phyloP scores from a whole-genome alignment of 2,797 vertebrate species.

The Pangasius macronema region DNA sequence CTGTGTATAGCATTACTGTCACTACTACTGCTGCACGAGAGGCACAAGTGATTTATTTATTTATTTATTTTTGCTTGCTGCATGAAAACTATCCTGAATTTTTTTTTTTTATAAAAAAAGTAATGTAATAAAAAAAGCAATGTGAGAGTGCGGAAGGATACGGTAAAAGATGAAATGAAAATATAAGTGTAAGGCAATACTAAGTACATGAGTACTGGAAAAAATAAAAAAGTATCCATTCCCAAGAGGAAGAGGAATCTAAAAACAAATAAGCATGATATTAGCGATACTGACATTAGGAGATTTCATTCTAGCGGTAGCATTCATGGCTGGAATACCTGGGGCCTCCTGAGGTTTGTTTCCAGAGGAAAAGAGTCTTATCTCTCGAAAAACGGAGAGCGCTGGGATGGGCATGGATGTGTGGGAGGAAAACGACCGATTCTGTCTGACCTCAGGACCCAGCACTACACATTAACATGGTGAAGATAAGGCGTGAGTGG shows the following conservation, averaged over 20 bases:
- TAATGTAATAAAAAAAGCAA: not conserved
- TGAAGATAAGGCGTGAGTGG: not conserved
- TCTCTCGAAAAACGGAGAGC: not conserved
- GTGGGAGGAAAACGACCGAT: slow-evolving; percentile 14
- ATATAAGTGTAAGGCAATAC: not conserved
- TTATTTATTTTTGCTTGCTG: not conserved
- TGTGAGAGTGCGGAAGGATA: too few relatives aligned
- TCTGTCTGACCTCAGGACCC: not conserved
- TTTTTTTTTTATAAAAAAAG: not conserved
- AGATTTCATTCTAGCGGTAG: not conserved
- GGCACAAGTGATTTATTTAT: not conserved
- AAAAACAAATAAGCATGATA: not conserved
- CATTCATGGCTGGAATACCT: slow-evolving; percentile 1
- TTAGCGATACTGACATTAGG: not conserved
- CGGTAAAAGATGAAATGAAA: not conserved
- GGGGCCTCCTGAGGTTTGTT: not conserved
- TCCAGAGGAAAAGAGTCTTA: not conserved
- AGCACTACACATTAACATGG: not conserved
- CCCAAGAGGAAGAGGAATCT: not conserved
- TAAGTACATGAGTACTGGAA: not conserved
- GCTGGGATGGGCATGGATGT: not conserved
- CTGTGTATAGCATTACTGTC: not conserved
- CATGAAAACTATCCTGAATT: not conserved
- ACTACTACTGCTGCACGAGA: not conserved
- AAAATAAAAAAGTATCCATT: not conserved